Evolutionary conservation across 2,888 invertebrate species (phyloP), one percentile per base, ranked within the genome.

Genomic region (Rhagophthalmus giganteus): DNA sequence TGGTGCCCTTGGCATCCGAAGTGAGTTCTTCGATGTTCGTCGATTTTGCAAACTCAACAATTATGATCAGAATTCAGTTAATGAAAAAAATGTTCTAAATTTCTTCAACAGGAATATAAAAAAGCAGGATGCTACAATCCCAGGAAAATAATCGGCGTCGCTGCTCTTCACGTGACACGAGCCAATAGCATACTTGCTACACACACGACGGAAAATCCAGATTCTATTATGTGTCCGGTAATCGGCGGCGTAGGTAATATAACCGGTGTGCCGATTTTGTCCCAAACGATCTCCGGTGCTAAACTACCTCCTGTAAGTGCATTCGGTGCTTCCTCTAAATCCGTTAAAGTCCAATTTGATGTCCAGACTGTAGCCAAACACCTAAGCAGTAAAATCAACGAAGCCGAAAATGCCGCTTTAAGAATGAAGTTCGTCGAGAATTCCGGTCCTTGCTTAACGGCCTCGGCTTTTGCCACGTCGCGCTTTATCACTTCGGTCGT

Each of bases 1-100:
- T 74, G 34, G 71, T 75, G 1, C 74, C 75, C 1, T 57, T 75
- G 60, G 69, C 67, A n/a, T 63, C 68, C 5, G 71, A 74, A 62
- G 74, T 73, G 62, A 60, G 26, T 41, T 25, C 0, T 16, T 24
- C 12, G 5, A 41, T 35, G 8, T 4, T 20, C 1, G 7, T 14
- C 27, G n/a, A 11, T 8, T 32, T 14, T 9, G 26, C 8, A 15
- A 2, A 3, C n/a, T 16, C 20, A 10, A 13, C 41, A 33, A 25
- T 39, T 40, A 25, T n/a, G n/a, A n/a, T n/a, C n/a, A n/a, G n/a
- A n/a, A n/a, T n/a, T n/a, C 20, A 20, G 3, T 20, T 20, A 20
- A 20, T 20, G 7, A 20, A 20, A 20, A 5, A 20, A 20, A 20
- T n/a, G n/a, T n/a, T n/a, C n/a, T n/a, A 5, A 1, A 33, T n/a